Evolutionary conservation across 2,797 vertebrate species (phyloP).

Genomic region (Sardinella longiceps): DNA sequence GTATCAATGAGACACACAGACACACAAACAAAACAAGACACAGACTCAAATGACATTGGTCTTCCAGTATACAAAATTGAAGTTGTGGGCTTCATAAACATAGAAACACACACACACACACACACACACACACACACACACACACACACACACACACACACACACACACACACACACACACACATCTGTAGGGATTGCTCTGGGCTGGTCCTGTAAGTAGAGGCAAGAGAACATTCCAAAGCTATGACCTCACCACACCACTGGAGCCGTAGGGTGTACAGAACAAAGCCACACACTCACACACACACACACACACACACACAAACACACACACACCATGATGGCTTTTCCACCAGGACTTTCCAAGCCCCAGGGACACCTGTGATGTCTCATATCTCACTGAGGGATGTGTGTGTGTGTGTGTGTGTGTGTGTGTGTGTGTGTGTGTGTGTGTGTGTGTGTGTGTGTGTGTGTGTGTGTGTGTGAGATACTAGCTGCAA

Average conservation of each 20-base stretch:
- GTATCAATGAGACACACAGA: no score
- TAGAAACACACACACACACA: background rate
- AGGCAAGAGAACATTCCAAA: slow-evolving; percentile 64
- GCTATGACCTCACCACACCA: slow-evolving; percentile 70
- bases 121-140: background rate
- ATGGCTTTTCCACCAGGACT: slow-evolving; percentile 71
- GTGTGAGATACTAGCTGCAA: background rate
- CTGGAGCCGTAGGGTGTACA: slow-evolving; percentile 54
- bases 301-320: background rate
- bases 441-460: background rate
- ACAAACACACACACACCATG: slow-evolving; percentile 34
- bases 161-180: background rate
- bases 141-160: background rate
- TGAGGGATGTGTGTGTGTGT: slow-evolving; percentile 1
- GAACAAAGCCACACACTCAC: no score
- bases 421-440: background rate
- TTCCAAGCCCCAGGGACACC: slow-evolving; percentile 53
- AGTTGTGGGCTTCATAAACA: no score
- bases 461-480: background rate
- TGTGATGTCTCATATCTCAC: slow-evolving; percentile 31
- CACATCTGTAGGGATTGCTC: slow-evolving; percentile 29
- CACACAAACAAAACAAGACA: no score
- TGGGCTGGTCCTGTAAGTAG: slow-evolving; percentile 16
- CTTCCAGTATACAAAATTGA: no score
- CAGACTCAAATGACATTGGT: no score